Conservation (phyloP, 2,113 vertebrate genomes). For the Ciconia stormi region DNA sequence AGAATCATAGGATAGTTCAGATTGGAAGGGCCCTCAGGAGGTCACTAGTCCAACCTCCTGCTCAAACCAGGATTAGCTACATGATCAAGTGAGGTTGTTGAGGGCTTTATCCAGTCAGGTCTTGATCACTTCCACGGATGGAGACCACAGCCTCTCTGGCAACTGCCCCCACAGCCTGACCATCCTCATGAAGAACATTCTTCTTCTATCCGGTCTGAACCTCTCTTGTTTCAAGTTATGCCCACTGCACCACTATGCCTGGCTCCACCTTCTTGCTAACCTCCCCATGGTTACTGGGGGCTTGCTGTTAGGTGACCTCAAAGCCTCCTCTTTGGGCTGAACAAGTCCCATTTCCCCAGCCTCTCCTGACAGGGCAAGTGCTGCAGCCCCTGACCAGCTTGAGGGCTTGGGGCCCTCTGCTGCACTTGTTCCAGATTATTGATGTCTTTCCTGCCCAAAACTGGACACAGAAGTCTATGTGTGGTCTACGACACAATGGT, state of each 20-base stretch:
- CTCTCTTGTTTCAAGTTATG: not conserved
- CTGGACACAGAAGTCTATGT: not conserved
- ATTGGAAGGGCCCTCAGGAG: not conserved
- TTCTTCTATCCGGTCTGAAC: not conserved
- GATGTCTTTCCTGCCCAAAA: not conserved
- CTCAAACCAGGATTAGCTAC: not conserved
- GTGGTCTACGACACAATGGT: accelerated
- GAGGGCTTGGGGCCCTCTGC: not conserved
- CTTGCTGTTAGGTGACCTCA: not conserved
- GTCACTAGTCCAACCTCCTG: not conserved
- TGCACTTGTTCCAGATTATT: not conserved
- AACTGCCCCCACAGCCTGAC: not conserved
- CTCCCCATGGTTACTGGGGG: not conserved
- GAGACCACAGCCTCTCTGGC: not conserved
- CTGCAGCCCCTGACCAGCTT: not conserved
- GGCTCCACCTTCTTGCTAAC: not conserved
- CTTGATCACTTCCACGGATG: not conserved
- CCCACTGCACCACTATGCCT: not conserved
- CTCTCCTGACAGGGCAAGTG: not conserved
- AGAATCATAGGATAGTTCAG: not conserved
- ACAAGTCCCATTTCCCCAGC: not conserved
- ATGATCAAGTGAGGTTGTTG: not conserved
- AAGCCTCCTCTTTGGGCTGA: not conserved
- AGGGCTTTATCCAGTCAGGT: not conserved
- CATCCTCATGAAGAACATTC: not conserved